Evolutionary conservation across 2,113 vertebrate genomes (phyloP).

Genomic region (Loxodonta africana): DNA sequence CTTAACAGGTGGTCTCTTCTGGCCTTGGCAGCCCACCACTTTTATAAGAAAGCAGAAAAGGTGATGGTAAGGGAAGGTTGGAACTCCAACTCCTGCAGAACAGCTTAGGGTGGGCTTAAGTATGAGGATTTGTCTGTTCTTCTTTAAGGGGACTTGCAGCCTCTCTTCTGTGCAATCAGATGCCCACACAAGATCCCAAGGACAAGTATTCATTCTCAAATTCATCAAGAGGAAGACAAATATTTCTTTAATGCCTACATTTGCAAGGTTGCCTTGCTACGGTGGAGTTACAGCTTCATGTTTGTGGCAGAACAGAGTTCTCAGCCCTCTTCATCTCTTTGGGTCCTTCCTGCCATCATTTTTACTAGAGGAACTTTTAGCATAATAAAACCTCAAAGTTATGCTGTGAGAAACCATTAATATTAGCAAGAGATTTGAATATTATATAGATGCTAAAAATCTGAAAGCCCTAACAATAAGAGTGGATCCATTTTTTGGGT

Average conservation of each 20-base stretch:
- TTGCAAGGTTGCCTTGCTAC: not conserved
- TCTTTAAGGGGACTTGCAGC: not conserved
- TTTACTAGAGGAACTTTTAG: constrained; percentile 1
- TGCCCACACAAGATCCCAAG: not conserved
- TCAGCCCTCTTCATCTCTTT: not conserved
- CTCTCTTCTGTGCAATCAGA: not conserved
- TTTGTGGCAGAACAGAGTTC: not conserved
- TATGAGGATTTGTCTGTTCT: not conserved
- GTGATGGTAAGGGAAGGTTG: not conserved
- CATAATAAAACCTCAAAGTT: not conserved
- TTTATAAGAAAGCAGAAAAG: not conserved
- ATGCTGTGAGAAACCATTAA: not conserved
- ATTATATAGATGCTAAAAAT: not conserved
- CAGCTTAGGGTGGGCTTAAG: not conserved
- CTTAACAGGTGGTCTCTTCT: not conserved
- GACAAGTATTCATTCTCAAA: not conserved
- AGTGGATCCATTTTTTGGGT: not conserved
- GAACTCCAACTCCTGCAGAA: not conserved
- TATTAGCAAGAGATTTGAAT: not conserved
- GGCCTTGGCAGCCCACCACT: not conserved
- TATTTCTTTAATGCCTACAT: not conserved
- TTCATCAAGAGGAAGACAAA: not conserved
- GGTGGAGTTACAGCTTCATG: not conserved
- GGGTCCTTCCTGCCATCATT: not conserved
- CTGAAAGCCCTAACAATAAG: not conserved